Evolutionary conservation across 2,113 vertebrate species (phyloP).

Genomic region (Hyperopisus bebe): DNA sequence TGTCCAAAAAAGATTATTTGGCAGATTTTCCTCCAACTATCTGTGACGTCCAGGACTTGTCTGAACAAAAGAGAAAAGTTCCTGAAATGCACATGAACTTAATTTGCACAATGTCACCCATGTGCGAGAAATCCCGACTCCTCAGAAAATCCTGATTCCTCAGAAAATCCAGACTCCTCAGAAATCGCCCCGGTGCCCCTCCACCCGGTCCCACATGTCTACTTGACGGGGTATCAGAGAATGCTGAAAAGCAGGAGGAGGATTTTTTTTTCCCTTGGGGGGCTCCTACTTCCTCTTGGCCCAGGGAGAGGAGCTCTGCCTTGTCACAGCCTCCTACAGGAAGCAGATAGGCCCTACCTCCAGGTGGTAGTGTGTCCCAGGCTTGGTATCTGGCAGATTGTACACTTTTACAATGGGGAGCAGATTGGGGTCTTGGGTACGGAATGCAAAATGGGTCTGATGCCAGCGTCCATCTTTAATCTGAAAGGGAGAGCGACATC

Average conservation of each 20-base stretch:
- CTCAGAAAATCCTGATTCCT: conserved; percentile 27
- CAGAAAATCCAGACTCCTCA: conserved; percentile 27
- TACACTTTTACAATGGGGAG: conserved; percentile 79
- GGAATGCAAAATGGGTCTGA: conserved; percentile 79
- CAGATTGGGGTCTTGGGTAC: conserved; percentile 77
- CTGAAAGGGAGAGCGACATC: conserved; percentile 50
- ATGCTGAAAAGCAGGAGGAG: conserved; percentile 40
- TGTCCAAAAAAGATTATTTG: conserved; percentile 51
- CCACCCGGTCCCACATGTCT: conserved; percentile 35
- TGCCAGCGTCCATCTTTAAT: conserved; percentile 88
- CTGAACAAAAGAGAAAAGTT: conserved; percentile 31
- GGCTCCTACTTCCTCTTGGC: neutral
- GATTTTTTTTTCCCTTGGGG: conserved; percentile 9
- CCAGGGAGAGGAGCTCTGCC: neutral
- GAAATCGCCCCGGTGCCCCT: conserved; percentile 25
- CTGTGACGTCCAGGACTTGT: conserved; percentile 34
- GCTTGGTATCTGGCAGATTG: conserved; percentile 74
- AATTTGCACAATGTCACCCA: conserved; percentile 46
- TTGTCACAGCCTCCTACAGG: conserved; percentile 60
- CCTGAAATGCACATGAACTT: conserved; percentile 42
- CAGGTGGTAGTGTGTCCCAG: conserved; percentile 80
- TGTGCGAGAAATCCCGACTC: conserved; percentile 56
- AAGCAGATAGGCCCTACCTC: conserved; percentile 95
- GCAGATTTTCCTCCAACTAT: conserved; percentile 43
- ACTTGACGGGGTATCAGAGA: conserved; percentile 57